Percentiles rank a stretch among this genome's conserved stretches.
Evolutionary conservation across 1,140 invertebrate species (phyloP).

Genomic region (Sarcophaga bullata): DNA sequence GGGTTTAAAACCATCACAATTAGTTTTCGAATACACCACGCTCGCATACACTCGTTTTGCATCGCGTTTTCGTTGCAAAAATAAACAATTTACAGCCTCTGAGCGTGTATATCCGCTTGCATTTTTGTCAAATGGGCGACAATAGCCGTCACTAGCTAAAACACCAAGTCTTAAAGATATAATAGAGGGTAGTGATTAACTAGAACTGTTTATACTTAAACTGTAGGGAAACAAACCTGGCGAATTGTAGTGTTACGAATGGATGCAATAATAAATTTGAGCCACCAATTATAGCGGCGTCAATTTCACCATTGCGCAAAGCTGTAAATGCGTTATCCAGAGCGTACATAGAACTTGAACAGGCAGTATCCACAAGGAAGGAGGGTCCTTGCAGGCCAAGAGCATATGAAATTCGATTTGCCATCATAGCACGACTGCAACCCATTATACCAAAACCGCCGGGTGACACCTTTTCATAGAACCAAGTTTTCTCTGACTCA

Average conservation of each 20-base stretch:
- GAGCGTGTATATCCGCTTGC: slow-evolving; percentile 81
- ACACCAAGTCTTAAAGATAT: slow-evolving; percentile 80
- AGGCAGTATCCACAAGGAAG: slow-evolving; percentile 87
- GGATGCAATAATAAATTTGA: slow-evolving; percentile 87
- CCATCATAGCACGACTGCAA: slow-evolving; percentile 90
- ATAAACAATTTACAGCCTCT: slow-evolving; percentile 80
- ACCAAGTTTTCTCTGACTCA: slow-evolving; percentile 75
- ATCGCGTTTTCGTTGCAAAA: slow-evolving; percentile 83
- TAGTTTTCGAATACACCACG: slow-evolving; percentile 70
- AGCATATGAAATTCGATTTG: slow-evolving; percentile 86
- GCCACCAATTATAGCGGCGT: slow-evolving; percentile 88
- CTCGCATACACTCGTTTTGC: slow-evolving; percentile 82
- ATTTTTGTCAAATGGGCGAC: slow-evolving; percentile 89
- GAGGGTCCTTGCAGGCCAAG: slow-evolving; percentile 80
- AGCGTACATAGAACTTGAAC: slow-evolving; percentile 88
- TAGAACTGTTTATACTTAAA: background rate
- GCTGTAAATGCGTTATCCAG: slow-evolving; percentile 83
- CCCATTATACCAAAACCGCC: slow-evolving; percentile 77
- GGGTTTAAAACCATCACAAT: slow-evolving; percentile 90
- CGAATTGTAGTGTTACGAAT: slow-evolving; percentile 85
- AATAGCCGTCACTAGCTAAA: slow-evolving; percentile 83
- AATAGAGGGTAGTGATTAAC: slow-evolving; percentile 43
- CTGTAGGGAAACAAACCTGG: slow-evolving; percentile 65
- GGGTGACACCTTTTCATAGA: slow-evolving; percentile 73
- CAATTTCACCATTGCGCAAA: slow-evolving; percentile 81